Percentiles rank a stretch among this genome's conserved stretches.
These are phyloP conservation scores for Galleria mellonella DNA, from an alignment of 1,140 invertebrate species.

Conservation along the genomic window DNA sequence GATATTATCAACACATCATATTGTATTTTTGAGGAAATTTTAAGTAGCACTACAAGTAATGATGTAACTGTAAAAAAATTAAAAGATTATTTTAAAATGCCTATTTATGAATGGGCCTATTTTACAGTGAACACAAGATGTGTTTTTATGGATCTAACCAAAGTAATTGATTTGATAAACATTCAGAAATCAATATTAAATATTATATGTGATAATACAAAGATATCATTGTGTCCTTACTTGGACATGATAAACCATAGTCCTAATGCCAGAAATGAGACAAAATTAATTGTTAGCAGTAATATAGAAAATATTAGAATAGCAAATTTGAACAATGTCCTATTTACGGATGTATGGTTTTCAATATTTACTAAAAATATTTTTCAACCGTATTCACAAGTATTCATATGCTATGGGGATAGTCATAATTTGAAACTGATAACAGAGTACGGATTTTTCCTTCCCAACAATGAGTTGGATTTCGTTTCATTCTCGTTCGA, in stretches of 20 bases:
- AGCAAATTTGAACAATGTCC: slow-evolving; percentile 43
- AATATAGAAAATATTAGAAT: slow-evolving; percentile 61
- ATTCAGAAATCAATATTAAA: slow-evolving; percentile 36
- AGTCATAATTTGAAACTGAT: slow-evolving; percentile 82
- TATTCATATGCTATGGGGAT: slow-evolving; percentile 85
- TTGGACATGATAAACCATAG: slow-evolving; percentile 86
- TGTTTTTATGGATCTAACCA: slow-evolving; percentile 74
- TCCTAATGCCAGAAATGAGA: slow-evolving; percentile 70
- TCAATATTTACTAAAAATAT: slow-evolving; percentile 75
- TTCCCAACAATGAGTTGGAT: slow-evolving; percentile 78
- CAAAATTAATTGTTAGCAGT: slow-evolving; percentile 64
- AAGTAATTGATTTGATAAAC: slow-evolving; percentile 48
- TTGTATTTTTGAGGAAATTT: slow-evolving; percentile 50
- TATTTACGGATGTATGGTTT: slow-evolving; percentile 59
- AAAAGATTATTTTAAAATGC: slow-evolving; percentile 51
- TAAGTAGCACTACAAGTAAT: slow-evolving; percentile 32
- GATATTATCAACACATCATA: slow-evolving; percentile 60
- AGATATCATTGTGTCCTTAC: slow-evolving; percentile 84
- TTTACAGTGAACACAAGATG: slow-evolving; percentile 85
- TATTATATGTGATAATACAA: slow-evolving; percentile 71
- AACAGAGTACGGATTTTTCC: slow-evolving; percentile 83
- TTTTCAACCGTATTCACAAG: slow-evolving; percentile 76
- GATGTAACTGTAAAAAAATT: slow-evolving; percentile 25
- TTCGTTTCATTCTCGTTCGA: slow-evolving; percentile 72
- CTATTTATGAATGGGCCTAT: slow-evolving; percentile 77